A percentile compares a stretch with the other conserved stretches of the same genome.
phyloP scores from a whole-genome alignment of 2,113 vertebrate genomes.

The Athene noctua region DNA sequence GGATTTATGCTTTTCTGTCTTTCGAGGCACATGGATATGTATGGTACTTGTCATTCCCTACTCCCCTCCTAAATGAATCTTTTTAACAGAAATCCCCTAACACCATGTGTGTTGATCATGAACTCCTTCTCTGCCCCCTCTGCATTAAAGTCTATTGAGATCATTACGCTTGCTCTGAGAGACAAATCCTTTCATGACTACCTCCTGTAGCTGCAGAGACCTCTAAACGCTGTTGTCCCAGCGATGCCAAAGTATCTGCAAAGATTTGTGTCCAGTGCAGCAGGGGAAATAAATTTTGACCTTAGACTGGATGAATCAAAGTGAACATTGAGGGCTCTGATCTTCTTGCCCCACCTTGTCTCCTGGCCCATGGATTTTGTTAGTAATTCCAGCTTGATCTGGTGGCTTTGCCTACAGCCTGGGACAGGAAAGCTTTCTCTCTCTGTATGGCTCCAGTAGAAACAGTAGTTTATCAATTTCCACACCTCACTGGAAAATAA shows the following conservation, averaged over 20 bases:
- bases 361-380: constrained; percentile 7
- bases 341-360: neutral
- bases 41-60: neutral
- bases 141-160: neutral
- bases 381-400: constrained; percentile 25
- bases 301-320: neutral
- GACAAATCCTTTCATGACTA: neutral
- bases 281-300: neutral
- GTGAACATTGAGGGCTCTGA: neutral
- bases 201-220: neutral
- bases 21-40: neutral
- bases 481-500: constrained; percentile 62
- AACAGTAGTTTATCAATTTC: constrained; percentile 63
- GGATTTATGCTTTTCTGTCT: neutral
- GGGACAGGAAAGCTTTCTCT: constrained; percentile 19
- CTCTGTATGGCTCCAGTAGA: neutral
- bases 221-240: neutral
- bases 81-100: neutral
- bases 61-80: neutral
- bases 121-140: neutral
- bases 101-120: neutral
- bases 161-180: neutral
- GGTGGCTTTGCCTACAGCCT: constrained; percentile 42
- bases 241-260: neutral
- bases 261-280: neutral